These are phyloP conservation scores for Prietella phreatophila DNA, from an alignment of 2,113 vertebrate species.

Conservation along the genomic window DNA sequence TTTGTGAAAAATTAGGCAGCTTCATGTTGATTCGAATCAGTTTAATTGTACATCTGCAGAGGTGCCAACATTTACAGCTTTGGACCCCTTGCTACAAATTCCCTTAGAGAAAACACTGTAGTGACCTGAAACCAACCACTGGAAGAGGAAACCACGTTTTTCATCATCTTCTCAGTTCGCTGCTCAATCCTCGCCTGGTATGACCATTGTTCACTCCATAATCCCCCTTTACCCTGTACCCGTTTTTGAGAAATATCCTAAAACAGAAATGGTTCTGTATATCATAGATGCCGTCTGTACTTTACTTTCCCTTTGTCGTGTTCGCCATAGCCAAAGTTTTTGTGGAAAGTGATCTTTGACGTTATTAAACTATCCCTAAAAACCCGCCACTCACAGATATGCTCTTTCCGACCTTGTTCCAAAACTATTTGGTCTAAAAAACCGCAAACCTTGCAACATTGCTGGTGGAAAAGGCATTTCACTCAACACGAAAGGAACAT, in stretches of 20 bases:
- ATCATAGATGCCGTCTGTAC: background rate
- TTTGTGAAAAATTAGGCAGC: background rate
- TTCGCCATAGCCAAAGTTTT: background rate
- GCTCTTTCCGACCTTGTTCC: background rate
- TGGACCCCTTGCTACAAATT: background rate
- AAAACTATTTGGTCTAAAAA: background rate
- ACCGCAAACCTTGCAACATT: background rate
- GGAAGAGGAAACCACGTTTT: background rate
- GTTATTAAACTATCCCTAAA: background rate
- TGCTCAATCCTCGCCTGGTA: background rate
- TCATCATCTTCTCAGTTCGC: background rate
- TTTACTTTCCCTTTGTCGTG: background rate
- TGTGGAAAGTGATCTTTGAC: background rate
- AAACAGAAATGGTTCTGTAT: background rate
- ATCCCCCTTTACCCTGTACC: background rate
- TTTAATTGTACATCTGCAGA: background rate
- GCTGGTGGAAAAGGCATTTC: background rate
- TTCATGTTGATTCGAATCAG: background rate
- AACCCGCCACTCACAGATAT: background rate
- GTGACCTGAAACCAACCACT: background rate
- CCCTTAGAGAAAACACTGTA: background rate
- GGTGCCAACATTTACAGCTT: too few relatives aligned
- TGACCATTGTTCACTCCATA: background rate
- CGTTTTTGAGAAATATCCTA: background rate
- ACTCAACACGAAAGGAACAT: background rate